These are phyloP conservation scores for Falco cherrug DNA, from an alignment of 2,797 vertebrate genomes.

Conservation along the genomic window DNA sequence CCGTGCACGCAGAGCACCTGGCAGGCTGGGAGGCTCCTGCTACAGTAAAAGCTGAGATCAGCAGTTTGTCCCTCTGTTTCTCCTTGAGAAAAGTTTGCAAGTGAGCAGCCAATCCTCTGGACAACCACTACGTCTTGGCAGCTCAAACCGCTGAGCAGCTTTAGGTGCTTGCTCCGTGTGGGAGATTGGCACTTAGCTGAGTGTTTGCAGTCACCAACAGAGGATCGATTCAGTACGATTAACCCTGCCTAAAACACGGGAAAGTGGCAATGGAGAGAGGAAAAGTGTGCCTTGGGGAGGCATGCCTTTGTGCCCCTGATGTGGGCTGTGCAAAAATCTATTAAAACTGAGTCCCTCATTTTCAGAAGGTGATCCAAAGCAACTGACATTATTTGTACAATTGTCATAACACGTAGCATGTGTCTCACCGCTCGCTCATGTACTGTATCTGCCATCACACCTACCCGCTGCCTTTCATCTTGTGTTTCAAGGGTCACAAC, in stretches of 20 bases:
- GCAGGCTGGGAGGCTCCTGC: neutral
- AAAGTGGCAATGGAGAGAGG: neutral
- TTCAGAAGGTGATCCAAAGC: neutral
- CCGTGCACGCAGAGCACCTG: neutral
- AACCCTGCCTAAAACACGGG: neutral
- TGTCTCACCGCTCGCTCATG: neutral
- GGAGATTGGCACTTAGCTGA: neutral
- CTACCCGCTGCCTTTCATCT: neutral
- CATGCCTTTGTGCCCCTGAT: neutral
- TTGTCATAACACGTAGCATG: rapidly evolving
- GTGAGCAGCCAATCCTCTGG: neutral
- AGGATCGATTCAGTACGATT: neutral
- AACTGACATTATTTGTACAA: neutral
- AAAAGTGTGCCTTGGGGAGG: neutral
- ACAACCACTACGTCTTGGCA: rapidly evolving
- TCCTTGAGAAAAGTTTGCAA: neutral
- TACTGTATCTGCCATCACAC: neutral
- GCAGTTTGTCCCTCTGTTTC: neutral
- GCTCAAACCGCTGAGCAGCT: neutral
- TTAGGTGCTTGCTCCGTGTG: neutral
- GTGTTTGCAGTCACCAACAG: neutral
- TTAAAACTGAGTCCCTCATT: rapidly evolving
- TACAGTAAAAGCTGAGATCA: neutral
- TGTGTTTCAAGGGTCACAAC: neutral
- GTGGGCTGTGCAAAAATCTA: neutral